Percentiles rank a stretch among this genome's conserved stretches.
These are phyloP conservation scores for Laupala kohalensis DNA, from an alignment of 1,140 invertebrate genomes.

Conservation along the genomic window DNA sequence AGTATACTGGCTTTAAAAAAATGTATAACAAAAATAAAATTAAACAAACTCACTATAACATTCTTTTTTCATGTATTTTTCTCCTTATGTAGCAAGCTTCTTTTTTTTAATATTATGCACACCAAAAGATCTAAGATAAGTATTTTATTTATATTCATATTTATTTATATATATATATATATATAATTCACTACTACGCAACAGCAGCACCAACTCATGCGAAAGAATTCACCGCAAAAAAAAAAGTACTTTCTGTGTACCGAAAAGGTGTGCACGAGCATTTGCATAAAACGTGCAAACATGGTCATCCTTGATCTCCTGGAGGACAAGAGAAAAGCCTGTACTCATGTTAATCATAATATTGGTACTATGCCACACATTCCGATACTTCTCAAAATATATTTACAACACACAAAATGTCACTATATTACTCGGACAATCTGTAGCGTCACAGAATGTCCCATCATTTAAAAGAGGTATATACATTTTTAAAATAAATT, in stretches of 20 bases:
- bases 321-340: not conserved
- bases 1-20: not conserved
- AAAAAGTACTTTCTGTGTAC: not conserved
- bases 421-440: not conserved
- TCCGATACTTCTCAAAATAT: not conserved
- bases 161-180: not conserved
- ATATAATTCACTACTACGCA: not conserved
- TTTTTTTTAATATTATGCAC: not conserved
- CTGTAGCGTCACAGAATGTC: not conserved
- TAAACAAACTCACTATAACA: not conserved
- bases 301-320: not conserved
- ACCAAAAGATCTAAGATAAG: not conserved
- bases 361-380: not conserved
- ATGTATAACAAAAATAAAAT: no score
- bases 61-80: not conserved
- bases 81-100: not conserved
- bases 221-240: not conserved
- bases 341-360: not conserved
- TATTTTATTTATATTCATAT: not conserved
- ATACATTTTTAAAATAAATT: not conserved
- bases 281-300: not conserved
- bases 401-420: not conserved
- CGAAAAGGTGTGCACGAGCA: not conserved
- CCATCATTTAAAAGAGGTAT: not conserved
- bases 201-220: not conserved